These are phyloP conservation scores for Salpingus planirostris DNA, from an alignment of 2,888 invertebrate genomes.

Conservation along the genomic window DNA sequence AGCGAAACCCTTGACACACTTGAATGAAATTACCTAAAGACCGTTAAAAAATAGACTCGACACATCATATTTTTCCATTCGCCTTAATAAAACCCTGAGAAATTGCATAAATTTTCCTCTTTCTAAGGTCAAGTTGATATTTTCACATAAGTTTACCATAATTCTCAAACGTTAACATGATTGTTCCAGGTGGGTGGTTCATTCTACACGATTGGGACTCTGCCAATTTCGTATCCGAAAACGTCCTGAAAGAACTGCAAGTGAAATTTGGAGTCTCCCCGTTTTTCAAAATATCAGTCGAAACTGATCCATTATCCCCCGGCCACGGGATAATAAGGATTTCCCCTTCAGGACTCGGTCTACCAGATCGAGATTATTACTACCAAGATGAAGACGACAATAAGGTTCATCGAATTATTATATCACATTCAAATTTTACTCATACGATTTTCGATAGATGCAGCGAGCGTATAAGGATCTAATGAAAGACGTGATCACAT, in stretches of 20 bases:
- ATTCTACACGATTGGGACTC: conserved; percentile 41
- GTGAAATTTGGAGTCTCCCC: conserved; percentile 44
- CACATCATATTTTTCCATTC: too few relatives aligned
- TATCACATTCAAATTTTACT: too few relatives aligned
- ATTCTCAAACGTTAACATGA: conserved; percentile 4
- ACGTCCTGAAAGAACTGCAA: conserved; percentile 40
- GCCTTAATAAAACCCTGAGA: too few relatives aligned
- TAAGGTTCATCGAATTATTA: too few relatives aligned
- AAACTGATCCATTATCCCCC: conserved; percentile 43
- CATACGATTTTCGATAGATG: conserved; percentile 34
- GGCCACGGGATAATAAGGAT: conserved; percentile 45
- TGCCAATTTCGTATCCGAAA: conserved; percentile 38
- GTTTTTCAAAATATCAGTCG: conserved; percentile 46
- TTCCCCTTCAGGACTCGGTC: conserved; percentile 46
- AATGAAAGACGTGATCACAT: conserved; percentile 44
- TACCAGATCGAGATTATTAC: conserved; percentile 47
- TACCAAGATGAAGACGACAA: conserved; percentile 38
- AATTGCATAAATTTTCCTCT: too few relatives aligned
- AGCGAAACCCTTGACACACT: too few relatives aligned
- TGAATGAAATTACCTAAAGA: too few relatives aligned
- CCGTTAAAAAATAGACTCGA: too few relatives aligned
- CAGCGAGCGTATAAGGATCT: conserved; percentile 44
- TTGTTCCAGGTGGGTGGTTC: conserved; percentile 45
- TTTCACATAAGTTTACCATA: too few relatives aligned
- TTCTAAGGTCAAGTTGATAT: too few relatives aligned